Conservation (phyloP, 2,797 vertebrate species). For the Tragelaphus eurycerus region DNA sequence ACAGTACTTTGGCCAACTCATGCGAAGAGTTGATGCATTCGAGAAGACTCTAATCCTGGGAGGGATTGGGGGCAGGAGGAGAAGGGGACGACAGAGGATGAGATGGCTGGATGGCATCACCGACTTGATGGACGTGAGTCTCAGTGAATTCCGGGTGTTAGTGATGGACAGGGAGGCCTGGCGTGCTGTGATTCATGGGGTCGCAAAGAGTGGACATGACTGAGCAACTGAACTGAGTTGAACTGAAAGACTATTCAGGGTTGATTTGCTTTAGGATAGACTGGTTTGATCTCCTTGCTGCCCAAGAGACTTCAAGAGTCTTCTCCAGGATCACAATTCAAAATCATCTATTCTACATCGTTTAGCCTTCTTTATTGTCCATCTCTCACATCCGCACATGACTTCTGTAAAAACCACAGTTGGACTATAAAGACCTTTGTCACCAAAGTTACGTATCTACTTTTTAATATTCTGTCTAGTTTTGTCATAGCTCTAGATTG, state of each 20-base stretch:
- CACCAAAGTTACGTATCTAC: neutral
- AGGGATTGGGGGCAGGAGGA: too few relatives aligned
- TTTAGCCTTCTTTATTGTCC: neutral
- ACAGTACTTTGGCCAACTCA: too few relatives aligned
- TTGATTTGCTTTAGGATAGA: neutral
- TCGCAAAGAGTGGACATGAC: accelerated
- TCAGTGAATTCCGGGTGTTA: too few relatives aligned
- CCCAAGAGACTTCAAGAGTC: neutral
- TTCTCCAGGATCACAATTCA: neutral
- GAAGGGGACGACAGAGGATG: too few relatives aligned
- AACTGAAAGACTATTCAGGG: neutral
- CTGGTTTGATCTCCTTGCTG: neutral
- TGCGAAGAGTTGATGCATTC: too few relatives aligned
- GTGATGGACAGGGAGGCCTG: too few relatives aligned
- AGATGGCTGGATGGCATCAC: too few relatives aligned
- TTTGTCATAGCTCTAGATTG: neutral
- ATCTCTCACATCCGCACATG: neutral
- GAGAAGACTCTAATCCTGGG: too few relatives aligned
- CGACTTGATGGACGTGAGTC: accelerated
- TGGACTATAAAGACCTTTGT: neutral
- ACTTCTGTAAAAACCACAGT: neutral
- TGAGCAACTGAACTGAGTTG: too few relatives aligned
- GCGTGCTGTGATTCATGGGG: accelerated
- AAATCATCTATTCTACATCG: neutral
- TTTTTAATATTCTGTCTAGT: neutral